These are phyloP conservation scores for Autographa pulchrina DNA, from an alignment of 2,888 invertebrate species.

Conservation along the genomic window DNA sequence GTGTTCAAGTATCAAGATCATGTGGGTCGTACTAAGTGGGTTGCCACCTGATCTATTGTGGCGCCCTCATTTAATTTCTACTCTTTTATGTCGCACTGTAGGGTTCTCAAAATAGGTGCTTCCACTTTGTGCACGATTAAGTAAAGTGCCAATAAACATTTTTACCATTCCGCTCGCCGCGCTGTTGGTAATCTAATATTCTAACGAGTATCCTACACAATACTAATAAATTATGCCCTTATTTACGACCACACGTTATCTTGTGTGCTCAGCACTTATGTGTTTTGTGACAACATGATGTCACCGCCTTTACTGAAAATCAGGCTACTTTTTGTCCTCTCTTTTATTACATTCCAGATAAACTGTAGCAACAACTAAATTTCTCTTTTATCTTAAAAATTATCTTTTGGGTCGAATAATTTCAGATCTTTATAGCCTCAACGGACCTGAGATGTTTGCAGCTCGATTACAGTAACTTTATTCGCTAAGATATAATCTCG, in stretches of 20 bases:
- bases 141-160: slow-evolving; percentile 61
- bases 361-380: slow-evolving; percentile 28
- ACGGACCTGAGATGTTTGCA: slow-evolving; percentile 17
- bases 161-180: slow-evolving; percentile 43
- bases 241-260: slow-evolving; percentile 53
- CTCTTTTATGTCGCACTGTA: too few relatives aligned
- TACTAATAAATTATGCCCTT: slow-evolving; percentile 50
- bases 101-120: slow-evolving; percentile 47
- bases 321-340: slow-evolving; percentile 22
- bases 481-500: slow-evolving; percentile 46
- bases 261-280: slow-evolving; percentile 47
- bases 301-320: slow-evolving; percentile 38
- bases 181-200: slow-evolving; percentile 53
- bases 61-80: too few relatives aligned
- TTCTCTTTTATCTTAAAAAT: slow-evolving; percentile 22
- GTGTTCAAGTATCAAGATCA: too few relatives aligned
- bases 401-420: slow-evolving; percentile 22
- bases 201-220: slow-evolving; percentile 46
- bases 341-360: slow-evolving; percentile 15
- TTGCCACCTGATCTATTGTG: too few relatives aligned
- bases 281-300: slow-evolving; percentile 37
- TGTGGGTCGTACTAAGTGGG: too few relatives aligned
- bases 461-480: slow-evolving; percentile 32
- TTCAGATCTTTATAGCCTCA: slow-evolving; percentile 22
- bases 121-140: slow-evolving; percentile 60